Percentiles rank a stretch among this genome's conserved stretches.
These are phyloP conservation scores for Molorchus minor DNA, from an alignment of 2,888 invertebrate genomes.

Conservation along the genomic window DNA sequence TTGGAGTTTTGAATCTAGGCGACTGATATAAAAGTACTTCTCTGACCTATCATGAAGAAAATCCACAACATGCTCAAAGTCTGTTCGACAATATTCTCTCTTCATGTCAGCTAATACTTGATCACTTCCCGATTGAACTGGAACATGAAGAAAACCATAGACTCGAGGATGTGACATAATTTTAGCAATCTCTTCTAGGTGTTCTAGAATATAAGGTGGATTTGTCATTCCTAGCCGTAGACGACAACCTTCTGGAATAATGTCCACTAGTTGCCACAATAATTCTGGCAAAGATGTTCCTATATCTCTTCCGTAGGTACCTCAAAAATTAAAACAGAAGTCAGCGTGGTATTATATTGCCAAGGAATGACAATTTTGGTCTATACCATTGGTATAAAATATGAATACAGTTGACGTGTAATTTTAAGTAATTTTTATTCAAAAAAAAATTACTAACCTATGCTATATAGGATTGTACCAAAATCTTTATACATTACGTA, in stretches of 20 bases:
- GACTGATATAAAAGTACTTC: not conserved
- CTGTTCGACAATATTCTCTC: conserved; percentile 88
- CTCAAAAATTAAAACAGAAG: conserved; percentile 57
- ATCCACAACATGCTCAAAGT: conserved; percentile 90
- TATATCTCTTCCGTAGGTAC: conserved; percentile 95
- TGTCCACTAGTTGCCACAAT: conserved; percentile 83
- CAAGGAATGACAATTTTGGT: not conserved
- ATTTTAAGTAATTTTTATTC: no score
- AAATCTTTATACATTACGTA: no score
- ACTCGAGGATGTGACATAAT: conserved; percentile 89
- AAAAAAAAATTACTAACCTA: no score
- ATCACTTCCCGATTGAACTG: conserved; percentile 98
- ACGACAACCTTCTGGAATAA: conserved; percentile 78
- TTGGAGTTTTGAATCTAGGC: no score
- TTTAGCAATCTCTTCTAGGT: conserved; percentile 87
- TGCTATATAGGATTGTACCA: no score
- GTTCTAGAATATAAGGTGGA: conserved; percentile 97
- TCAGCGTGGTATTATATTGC: no score
- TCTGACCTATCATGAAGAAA: conserved; percentile 78
- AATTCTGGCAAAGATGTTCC: conserved; percentile 87
- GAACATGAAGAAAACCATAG: conserved; percentile 96
- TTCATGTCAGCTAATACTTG: conserved; percentile 95
- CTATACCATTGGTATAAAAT: not conserved
- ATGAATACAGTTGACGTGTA: no score
- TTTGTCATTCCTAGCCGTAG: conserved; percentile 97